Percentiles rank a stretch among this genome's conserved stretches.
phyloP scores from a whole-genome alignment of 92 coral and sea anemone genomes.

The Parazoanthus swiftii region DNA sequence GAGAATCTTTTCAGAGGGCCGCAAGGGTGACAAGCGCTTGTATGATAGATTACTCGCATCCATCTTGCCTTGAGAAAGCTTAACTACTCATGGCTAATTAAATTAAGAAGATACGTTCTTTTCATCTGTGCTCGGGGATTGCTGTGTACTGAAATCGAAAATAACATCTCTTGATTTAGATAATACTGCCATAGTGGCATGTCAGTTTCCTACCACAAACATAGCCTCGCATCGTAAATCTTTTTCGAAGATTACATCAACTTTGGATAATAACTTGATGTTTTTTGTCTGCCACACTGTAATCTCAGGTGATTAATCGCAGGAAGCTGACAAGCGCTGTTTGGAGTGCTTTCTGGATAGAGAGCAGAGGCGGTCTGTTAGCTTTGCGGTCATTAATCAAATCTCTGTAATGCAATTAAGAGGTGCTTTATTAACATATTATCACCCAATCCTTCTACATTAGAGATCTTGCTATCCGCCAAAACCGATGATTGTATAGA shows the following conservation, averaged over 20 bases:
- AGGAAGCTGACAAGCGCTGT: slow-evolving; percentile 24
- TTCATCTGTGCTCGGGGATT: neutral
- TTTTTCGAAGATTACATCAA: neutral
- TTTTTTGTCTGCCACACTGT: slow-evolving; percentile 20
- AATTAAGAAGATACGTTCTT: neutral
- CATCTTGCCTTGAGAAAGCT: slow-evolving; percentile 22
- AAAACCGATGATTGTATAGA: neutral
- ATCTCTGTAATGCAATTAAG: slow-evolving; percentile 31
- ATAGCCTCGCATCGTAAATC: neutral
- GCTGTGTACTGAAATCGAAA: neutral
- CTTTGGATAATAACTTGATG: slow-evolving; percentile 8
- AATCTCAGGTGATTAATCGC: slow-evolving; percentile 31
- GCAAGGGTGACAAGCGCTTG: slow-evolving; percentile 14
- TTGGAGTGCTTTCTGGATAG: slow-evolving; percentile 9
- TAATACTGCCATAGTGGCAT: neutral
- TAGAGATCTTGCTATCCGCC: neutral
- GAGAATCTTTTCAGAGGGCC: neutral
- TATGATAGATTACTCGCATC: slow-evolving; percentile 19
- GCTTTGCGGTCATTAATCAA: slow-evolving; percentile 30
- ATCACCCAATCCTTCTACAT: slow-evolving; percentile 36
- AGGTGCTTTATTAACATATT: slow-evolving; percentile 32
- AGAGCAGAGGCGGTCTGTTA: neutral
- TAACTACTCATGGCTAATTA: neutral
- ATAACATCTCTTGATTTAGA: neutral
- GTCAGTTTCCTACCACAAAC: neutral